Evolutionary conservation across 53 echinoderm and acorn worm species (phyloP), one percentile per base, ranked within the genome.

Genomic region (Henricia sp.): DNA sequence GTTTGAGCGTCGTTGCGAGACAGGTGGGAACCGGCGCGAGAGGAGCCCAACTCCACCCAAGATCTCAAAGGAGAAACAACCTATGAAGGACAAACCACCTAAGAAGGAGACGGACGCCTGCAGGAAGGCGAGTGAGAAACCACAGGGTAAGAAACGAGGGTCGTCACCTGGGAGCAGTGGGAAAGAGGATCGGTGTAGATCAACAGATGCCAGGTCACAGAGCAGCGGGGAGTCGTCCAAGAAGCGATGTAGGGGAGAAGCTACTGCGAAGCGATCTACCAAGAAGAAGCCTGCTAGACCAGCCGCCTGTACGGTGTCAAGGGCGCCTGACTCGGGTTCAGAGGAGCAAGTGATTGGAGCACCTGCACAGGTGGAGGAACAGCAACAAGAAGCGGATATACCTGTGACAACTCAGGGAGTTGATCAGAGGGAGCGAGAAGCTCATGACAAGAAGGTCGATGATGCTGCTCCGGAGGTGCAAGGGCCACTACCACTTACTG

Each of bases 351-450:
- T 4, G 3, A 64, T 34, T 35, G 64, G 16, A 34, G 16, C 64
- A 35, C 36, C 64, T 64, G 37, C 16, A 36, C 64, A 33, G 6
- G 36, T 34, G 64, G 16, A 64, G 34, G 37, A 36, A 64, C 34
- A 14, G 37, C 64, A 9, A 16, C 36, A 37, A 37, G 36, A 64
- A 35, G 13, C 39, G 32, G 39, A 19, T 1, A 2, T 21, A 2
- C 20, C 37, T 37, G n/a, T 1, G 21, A 38, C 67, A 67, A 67
- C 67, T 67, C 67, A 0, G 67, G 67, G 67, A 67, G 67, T 67
- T 67, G 37, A 37, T 6, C 39, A 1, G 21, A n/a, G 19, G 0
- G 39, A 36, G 20, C 67, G 67, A 9, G 39, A 38, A 67, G 20
- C n/a, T 38, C 37, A 9, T 38, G 67, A 4, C 64, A 14, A 23